Evolutionary conservation across 2,113 vertebrate genomes (phyloP), one percentile per base, ranked within the genome.

Genomic region (Gambusia holbrooki): DNA sequence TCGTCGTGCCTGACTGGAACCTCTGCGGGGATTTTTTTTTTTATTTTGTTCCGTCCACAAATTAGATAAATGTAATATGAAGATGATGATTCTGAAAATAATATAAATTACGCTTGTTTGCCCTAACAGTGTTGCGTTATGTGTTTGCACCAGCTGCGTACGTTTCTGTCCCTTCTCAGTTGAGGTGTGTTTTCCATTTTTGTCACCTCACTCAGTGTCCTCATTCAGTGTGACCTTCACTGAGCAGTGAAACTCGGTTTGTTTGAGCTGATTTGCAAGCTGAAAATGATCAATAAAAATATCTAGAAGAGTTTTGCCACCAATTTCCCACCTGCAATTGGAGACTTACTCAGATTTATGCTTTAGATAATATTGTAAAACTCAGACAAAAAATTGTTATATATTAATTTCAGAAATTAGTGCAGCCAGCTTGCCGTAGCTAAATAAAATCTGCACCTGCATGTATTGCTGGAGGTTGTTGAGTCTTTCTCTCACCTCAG

Each of bases 1-100:
- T 79, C 77, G 42, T 37, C 42, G 61, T 69, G 1, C 68, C 78
- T 75, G 65, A 86, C 66, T 78, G 32, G 70, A 84, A 62, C 42
- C 42, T 68, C 28, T 28, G 35, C 40, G 64, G 27, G 27, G 27
- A 27, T 76, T 37, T 62, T 67, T 69, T 7, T 81, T 81, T 86
- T 69, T 86, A n/a, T 81, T 80, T 86, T 69, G 40, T 7, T 30
- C 70, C 83, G 22, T 82, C 62, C 35, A 25, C 61, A 12, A 76
- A 69, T 76, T 14, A 73, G 42, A 80, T 85, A 60, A 81, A 82
- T 89, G 67, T 80, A 86, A 88, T 84, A 79, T 85, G 83, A 66
- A 66, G 45, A 82, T 75, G 45, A 82, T 78, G 35, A 83, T 73
- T 77, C 63, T 72, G 76, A 84, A 79, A 86, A 75, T 89, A 82